A percentile compares a stretch with the other conserved stretches of the same genome.
phyloP scores from a whole-genome alignment of 2,888 invertebrate genomes.

The Leptinotarsa rubiginosa region DNA sequence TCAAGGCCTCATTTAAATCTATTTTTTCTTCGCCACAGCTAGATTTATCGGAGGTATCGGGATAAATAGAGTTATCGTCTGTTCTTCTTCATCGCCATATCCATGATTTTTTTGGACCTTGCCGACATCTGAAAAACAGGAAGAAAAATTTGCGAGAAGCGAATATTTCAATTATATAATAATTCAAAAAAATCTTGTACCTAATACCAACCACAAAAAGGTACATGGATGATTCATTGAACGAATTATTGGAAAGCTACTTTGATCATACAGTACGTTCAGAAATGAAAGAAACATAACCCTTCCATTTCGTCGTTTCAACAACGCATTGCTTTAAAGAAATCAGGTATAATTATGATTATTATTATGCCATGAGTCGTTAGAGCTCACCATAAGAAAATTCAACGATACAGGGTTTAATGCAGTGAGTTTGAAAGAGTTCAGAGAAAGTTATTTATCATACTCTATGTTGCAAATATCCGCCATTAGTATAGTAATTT shows the following conservation, averaged over 20 bases:
- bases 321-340: no score
- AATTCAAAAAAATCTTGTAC: neutral
- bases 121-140: slow-evolving; percentile 18
- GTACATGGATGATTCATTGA: neutral
- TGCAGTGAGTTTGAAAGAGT: neutral
- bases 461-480: neutral
- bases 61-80: slow-evolving; percentile 10
- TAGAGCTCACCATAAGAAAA: neutral
- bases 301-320: no score
- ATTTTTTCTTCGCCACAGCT: neutral
- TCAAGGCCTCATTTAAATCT: slow-evolving; percentile 1
- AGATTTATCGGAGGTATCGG: slow-evolving; percentile 12
- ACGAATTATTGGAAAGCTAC: neutral
- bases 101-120: neutral
- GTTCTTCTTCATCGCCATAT: neutral
- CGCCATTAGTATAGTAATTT: neutral
- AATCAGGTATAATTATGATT: neutral
- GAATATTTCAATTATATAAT: neutral
- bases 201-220: neutral
- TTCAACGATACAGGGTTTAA: neutral
- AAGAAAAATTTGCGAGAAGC: neutral
- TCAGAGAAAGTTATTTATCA: neutral
- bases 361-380: neutral
- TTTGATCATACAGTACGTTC: neutral
- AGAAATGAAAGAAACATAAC: neutral